phyloP scores from a whole-genome alignment of 1,140 invertebrate genomes.

The Steinernema feltiae region DNA sequence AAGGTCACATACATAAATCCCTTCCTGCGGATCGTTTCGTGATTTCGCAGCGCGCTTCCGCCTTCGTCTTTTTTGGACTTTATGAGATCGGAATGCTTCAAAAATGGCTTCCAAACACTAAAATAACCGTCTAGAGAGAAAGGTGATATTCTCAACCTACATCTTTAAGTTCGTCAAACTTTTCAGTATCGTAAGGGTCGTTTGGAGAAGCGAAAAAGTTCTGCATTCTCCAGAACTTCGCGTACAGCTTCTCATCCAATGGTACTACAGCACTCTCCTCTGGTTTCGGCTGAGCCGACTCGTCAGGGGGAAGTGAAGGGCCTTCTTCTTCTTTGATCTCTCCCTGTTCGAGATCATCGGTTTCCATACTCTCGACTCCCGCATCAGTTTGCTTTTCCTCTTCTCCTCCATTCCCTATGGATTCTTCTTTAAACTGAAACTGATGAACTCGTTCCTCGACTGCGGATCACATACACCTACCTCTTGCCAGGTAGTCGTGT shows the following conservation, averaged over 20 bases:
- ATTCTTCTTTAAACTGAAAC: not conserved
- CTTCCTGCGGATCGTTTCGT: not conserved
- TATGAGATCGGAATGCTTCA: not conserved
- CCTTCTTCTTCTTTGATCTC: constrained; percentile 3
- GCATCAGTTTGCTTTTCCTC: too few species aligned
- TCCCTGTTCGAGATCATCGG: not conserved
- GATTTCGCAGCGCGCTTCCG: not conserved
- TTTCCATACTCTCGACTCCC: not conserved
- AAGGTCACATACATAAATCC: not conserved
- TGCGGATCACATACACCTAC: not conserved
- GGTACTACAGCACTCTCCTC: not conserved
- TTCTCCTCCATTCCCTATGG: not conserved
- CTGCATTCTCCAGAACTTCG: not conserved
- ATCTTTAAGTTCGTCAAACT: not conserved
- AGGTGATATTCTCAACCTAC: not conserved
- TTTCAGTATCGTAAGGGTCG: not conserved
- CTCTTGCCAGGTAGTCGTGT: not conserved
- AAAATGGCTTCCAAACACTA: not conserved
- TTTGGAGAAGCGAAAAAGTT: not conserved
- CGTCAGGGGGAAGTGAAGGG: not conserved
- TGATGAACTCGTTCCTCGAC: not conserved
- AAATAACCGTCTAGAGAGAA: not conserved
- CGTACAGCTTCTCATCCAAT: not conserved
- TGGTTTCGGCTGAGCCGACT: not conserved
- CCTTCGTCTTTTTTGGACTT: not conserved